These are phyloP conservation scores for Drosophila sordidapex DNA, from an alignment of 2,888 invertebrate genomes.

Conservation along the genomic window DNA sequence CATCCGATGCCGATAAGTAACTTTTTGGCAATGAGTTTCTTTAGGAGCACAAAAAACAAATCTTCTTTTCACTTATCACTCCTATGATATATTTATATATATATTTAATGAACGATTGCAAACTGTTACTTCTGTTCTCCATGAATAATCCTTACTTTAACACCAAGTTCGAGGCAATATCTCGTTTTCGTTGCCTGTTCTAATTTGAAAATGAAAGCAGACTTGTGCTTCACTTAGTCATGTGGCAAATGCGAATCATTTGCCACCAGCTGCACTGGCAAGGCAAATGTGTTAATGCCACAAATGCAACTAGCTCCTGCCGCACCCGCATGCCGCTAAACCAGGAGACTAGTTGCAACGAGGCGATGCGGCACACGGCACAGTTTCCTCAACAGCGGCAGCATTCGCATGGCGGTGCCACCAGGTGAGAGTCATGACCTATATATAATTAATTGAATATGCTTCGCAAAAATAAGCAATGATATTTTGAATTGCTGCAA, in stretches of 20 bases:
- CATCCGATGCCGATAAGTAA: not conserved
- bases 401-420: conserved; percentile 81
- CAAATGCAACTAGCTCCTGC: conserved; percentile 3
- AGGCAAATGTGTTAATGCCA: conserved; percentile 4
- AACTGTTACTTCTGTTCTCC: too few species aligned
- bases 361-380: conserved; percentile 45
- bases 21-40: not conserved
- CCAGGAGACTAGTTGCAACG: not conserved
- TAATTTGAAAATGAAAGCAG: not conserved
- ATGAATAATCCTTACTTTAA: not conserved
- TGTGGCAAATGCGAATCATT: conserved; percentile 13
- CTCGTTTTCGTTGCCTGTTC: too few species aligned
- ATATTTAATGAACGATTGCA: too few species aligned
- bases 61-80: too few species aligned
- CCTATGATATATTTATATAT: too few species aligned
- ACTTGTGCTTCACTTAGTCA: conserved; percentile 20
- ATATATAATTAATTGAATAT: not conserved
- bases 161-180: not conserved
- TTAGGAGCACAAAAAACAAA: not conserved
- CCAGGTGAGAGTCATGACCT: conserved; percentile 67
- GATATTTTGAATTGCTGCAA: not conserved
- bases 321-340: not conserved
- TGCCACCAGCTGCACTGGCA: conserved; percentile 13
- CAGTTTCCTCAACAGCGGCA: conserved; percentile 74
- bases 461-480: not conserved